These are phyloP conservation scores for human (Homo sapiens) DNA, from an alignment of 2,113 vertebrate species.

Conservation along the genomic window GRCh38 chr22:33691001-33691500, in stretches of 20 bases:
- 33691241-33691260: neutral
- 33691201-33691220: neutral
- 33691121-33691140: accelerated
- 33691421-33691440: accelerated
- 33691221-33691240: neutral
- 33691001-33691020: accelerated
- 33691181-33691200: neutral
- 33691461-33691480: neutral
- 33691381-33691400: neutral
- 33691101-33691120: neutral
- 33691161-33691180: accelerated
- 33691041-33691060: accelerated
- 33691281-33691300: neutral
- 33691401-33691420: neutral
- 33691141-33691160: neutral
- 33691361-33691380: neutral
- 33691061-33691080: neutral
- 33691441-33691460: accelerated
- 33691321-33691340: neutral
- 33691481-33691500: neutral
- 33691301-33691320: neutral
- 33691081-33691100: neutral
- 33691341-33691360: neutral
- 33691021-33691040: neutral
- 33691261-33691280: neutral